Percentiles rank a stretch among this genome's conserved stretches.
These are phyloP conservation scores for Pseudorhiza aurosa DNA, from an alignment of 30 jellyfish, hydroid and myxozoan species.

Conservation along the genomic window DNA sequence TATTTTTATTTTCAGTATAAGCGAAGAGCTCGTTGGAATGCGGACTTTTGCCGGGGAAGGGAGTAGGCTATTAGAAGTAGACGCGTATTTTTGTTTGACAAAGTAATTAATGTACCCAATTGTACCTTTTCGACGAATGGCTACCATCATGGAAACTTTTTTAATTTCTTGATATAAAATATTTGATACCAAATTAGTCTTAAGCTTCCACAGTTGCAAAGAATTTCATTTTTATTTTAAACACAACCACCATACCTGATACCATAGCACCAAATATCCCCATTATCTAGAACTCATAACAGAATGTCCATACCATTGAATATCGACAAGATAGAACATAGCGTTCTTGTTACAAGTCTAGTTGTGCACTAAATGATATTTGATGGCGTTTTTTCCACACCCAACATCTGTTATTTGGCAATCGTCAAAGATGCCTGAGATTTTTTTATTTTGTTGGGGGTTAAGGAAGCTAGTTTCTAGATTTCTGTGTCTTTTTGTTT, in stretches of 20 bases:
- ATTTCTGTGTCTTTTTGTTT: neutral
- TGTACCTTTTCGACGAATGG: neutral
- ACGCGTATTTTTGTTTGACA: neutral
- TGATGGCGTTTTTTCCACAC: constrained; percentile 1
- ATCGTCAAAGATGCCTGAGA: neutral
- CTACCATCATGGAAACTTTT: neutral
- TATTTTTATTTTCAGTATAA: neutral
- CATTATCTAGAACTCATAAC: neutral
- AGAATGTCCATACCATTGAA: neutral
- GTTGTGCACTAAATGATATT: neutral
- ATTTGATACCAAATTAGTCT: neutral
- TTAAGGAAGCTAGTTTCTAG: neutral
- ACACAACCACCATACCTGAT: neutral
- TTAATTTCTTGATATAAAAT: neutral
- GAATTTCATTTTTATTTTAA: neutral
- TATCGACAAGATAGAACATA: constrained; percentile 5
- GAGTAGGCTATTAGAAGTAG: neutral
- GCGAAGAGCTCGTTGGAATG: neutral
- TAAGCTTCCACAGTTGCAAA: neutral
- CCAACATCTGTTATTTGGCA: constrained; percentile 7
- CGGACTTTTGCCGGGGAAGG: neutral
- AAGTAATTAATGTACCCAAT: neutral
- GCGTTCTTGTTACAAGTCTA: constrained; percentile 5
- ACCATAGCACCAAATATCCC: neutral
- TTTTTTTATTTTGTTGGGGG: neutral